Percentiles rank a stretch among this genome's conserved stretches.
These are phyloP conservation scores for Lottia scabra DNA, from an alignment of 2,888 invertebrate species.

Conservation along the genomic window DNA sequence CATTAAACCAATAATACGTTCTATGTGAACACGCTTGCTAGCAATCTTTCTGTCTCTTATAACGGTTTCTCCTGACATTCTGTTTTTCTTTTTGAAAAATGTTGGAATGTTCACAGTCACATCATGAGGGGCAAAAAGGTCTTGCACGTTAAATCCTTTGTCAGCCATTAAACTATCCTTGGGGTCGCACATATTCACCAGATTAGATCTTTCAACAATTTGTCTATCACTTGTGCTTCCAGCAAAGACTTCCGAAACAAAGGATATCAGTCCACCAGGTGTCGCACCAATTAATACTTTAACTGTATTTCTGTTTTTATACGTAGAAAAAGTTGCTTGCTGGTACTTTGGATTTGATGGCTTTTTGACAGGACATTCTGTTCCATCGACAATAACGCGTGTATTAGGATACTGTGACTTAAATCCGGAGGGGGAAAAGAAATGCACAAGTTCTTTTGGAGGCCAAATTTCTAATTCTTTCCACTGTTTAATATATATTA, in stretches of 20 bases:
- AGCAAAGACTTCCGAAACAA: constrained; percentile 23
- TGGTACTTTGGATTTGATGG: constrained; percentile 16
- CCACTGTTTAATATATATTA: background rate
- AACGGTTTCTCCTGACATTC: constrained; percentile 30
- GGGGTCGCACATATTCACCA: constrained; percentile 25
- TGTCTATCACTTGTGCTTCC: constrained; percentile 37
- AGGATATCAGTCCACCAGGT: constrained; percentile 19
- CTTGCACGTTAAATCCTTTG: too few relatives aligned
- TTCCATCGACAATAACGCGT: background rate
- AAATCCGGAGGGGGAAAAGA: constrained; percentile 30
- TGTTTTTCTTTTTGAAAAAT: constrained; percentile 40
- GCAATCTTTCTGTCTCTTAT: constrained; percentile 35
- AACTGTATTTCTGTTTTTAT: constrained; percentile 23
- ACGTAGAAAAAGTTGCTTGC: constrained; percentile 8
- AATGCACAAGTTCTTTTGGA: constrained; percentile 16
- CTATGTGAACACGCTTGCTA: constrained; percentile 39
- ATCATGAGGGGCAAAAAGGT: constrained; percentile 33
- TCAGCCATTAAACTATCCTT: constrained; percentile 34
- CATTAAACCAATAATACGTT: constrained; percentile 36
- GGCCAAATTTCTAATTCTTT: background rate
- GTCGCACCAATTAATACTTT: constrained; percentile 24
- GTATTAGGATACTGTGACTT: constrained; percentile 19
- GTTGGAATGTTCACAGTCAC: constrained; percentile 36
- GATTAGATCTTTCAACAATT: constrained; percentile 28
- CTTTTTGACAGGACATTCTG: constrained; percentile 21